Conservation (phyloP, 2,797 vertebrate species). For the Pangasius macronema region DNA sequence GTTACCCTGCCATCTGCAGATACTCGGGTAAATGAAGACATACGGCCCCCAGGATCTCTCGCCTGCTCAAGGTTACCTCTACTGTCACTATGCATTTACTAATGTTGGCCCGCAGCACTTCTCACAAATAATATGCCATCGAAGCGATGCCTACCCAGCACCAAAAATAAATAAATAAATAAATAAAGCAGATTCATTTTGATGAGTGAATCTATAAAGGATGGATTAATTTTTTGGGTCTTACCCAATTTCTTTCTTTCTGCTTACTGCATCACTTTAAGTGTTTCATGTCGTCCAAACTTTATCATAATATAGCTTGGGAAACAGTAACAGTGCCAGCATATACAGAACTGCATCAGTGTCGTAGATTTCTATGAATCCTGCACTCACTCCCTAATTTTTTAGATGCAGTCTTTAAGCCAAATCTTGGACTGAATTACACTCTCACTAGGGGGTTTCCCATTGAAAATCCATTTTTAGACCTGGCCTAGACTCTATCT, state of each 20-base stretch:
- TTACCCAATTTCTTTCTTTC: conserved; percentile 21
- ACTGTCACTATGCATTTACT: conserved; percentile 80
- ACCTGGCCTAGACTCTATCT: conserved; percentile 15
- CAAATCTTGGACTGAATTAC: conserved; percentile 2
- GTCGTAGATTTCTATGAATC: neutral
- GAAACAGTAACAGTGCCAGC: neutral
- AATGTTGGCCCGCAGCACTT: conserved; percentile 68
- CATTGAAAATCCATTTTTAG: conserved; percentile 3
- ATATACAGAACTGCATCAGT: neutral
- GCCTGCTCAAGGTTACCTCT: conserved; percentile 83
- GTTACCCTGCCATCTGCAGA: conserved; percentile 75
- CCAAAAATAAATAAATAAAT: conserved; percentile 71
- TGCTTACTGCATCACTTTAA: conserved; percentile 29
- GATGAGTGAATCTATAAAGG: conserved; percentile 61
- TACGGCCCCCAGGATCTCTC: conserved; percentile 76
- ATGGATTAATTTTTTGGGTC: conserved; percentile 54
- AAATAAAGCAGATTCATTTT: conserved; percentile 67
- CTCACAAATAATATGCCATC: conserved; percentile 70
- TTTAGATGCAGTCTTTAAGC: neutral
- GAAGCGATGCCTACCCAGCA: conserved; percentile 66
- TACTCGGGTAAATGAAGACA: conserved; percentile 83
- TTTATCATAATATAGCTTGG: neutral
- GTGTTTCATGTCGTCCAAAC: neutral
- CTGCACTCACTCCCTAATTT: too few relatives aligned
- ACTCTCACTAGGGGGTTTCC: neutral